Percentiles rank a stretch among this genome's conserved stretches.
phyloP scores from a whole-genome alignment of 2,888 invertebrate species.

The Melanostoma scalare region DNA sequence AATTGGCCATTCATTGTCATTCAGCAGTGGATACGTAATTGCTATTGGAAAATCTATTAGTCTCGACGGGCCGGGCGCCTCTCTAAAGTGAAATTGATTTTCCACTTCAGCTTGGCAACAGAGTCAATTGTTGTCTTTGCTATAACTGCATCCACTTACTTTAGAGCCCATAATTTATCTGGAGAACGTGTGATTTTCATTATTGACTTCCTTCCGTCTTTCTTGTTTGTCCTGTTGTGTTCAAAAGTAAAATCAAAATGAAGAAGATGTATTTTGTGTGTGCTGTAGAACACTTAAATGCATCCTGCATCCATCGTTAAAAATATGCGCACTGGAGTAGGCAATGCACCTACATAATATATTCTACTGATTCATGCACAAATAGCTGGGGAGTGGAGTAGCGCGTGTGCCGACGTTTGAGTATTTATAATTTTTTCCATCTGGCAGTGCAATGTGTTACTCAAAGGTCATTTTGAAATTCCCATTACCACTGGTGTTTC shows the following conservation, averaged over 20 bases:
- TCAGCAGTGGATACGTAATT: conserved; percentile 49
- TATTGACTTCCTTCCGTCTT: conserved; percentile 69
- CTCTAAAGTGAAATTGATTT: conserved; percentile 56
- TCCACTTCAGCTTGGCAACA: conserved; percentile 36
- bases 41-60: conserved; percentile 44
- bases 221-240: conserved; percentile 27
- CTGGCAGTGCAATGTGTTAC: conserved; percentile 58
- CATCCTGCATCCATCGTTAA: conserved; percentile 57
- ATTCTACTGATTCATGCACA: conserved; percentile 18
- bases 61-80: conserved; percentile 40
- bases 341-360: conserved; percentile 19
- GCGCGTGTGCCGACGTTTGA: conserved; percentile 57
- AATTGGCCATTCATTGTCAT: conserved; percentile 60
- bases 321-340: conserved; percentile 26
- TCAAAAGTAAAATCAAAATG: conserved; percentile 1
- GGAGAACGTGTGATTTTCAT: conserved; percentile 68
- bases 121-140: conserved; percentile 10
- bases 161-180: conserved; percentile 59
- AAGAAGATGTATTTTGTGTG: conserved; percentile 21
- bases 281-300: conserved; percentile 60
- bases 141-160: conserved; percentile 42
- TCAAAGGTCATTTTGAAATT: conserved; percentile 69
- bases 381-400: conserved; percentile 32
- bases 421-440: conserved; percentile 70
- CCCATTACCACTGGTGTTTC: conserved; percentile 54